These are phyloP conservation scores for Phthorimaea operculella DNA, from an alignment of 1,140 invertebrate species.

Conservation along the genomic window DNA sequence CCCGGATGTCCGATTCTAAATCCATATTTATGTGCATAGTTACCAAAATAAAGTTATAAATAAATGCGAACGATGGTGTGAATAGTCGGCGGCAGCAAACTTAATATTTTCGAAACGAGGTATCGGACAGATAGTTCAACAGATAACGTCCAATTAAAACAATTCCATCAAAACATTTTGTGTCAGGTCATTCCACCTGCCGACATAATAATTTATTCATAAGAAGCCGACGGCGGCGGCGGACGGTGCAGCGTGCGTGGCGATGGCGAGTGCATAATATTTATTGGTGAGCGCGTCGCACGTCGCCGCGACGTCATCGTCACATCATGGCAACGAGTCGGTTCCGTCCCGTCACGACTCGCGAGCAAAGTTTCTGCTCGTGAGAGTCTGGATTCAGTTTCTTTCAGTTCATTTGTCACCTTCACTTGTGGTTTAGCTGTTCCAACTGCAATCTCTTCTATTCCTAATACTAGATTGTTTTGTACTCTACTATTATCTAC, in stretches of 20 bases:
- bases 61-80: conserved; percentile 47
- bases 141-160: conserved; percentile 65
- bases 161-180: conserved; percentile 67
- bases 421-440: no score
- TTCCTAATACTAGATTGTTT: no score
- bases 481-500: no score
- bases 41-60: conserved; percentile 40
- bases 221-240: conserved; percentile 33
- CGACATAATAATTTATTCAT: conserved; percentile 58
- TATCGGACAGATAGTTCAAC: conserved; percentile 45
- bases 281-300: not conserved
- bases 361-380: no score
- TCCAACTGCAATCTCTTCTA: no score
- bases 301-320: not conserved
- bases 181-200: conserved; percentile 66
- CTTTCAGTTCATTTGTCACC: no score
- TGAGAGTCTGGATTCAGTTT: no score
- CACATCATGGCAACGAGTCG: not conserved
- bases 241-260: not conserved
- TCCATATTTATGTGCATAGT: conserved; percentile 42
- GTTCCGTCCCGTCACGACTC: not conserved
- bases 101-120: conserved; percentile 54
- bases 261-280: not conserved
- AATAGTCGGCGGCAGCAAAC: conserved; percentile 37
- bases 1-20: conserved; percentile 55